Percentiles rank a stretch among this genome's conserved stretches.
These are phyloP conservation scores for Drosophila eohydei DNA, from an alignment of 2,888 invertebrate genomes.

Conservation along the genomic window DNA sequence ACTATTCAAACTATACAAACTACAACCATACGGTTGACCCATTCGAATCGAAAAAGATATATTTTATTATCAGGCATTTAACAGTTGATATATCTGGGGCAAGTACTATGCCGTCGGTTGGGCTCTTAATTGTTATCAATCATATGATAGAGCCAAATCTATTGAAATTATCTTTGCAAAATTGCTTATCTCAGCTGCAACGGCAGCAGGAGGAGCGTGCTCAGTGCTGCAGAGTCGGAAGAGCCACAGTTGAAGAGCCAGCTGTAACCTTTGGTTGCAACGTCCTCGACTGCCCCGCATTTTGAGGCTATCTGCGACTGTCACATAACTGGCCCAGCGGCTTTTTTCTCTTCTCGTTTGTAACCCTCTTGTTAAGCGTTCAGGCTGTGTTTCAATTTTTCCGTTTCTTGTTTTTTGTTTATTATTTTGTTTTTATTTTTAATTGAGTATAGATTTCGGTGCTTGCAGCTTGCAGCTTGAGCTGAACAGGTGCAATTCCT, in stretches of 20 bases:
- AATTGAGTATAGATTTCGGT: slow-evolving; percentile 75
- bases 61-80: no score
- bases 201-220: background rate
- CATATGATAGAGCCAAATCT: background rate
- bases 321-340: slow-evolving; percentile 66
- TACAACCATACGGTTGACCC: no score
- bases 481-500: slow-evolving; percentile 62
- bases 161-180: background rate
- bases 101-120: no score
- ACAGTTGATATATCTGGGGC: no score
- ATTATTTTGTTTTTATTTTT: slow-evolving; percentile 39
- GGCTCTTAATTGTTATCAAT: background rate
- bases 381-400: slow-evolving; percentile 11
- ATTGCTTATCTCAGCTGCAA: background rate
- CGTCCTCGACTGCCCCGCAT: slow-evolving; percentile 4
- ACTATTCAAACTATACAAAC: no score
- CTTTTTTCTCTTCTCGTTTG: slow-evolving; percentile 19
- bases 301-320: slow-evolving; percentile 50
- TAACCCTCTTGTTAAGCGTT: slow-evolving; percentile 56
- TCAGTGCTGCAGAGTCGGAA: no score
- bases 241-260: slow-evolving; percentile 12
- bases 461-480: slow-evolving; percentile 50
- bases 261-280: slow-evolving; percentile 25
- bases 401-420: background rate
- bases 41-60: no score